Conservation (phyloP, 30 jellyfish, hydroid and myxozoan genomes). For the Mastigias papua region DNA sequence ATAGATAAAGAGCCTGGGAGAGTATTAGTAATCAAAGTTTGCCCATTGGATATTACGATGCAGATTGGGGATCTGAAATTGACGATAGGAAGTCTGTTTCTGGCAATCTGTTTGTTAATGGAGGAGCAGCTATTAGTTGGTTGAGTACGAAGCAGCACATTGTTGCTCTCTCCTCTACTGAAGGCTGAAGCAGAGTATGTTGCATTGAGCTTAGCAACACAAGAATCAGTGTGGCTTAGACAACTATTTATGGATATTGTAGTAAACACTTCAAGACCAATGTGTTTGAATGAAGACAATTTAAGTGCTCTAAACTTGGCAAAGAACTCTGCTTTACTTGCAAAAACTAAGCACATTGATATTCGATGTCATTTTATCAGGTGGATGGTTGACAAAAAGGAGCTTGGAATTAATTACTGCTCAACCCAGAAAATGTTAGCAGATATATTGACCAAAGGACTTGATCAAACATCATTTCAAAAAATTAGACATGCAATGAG, state of each 20-base stretch:
- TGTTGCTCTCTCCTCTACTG: conserved; percentile 42
- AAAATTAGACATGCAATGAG: conserved; percentile 6
- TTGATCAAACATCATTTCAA: conserved; percentile 5
- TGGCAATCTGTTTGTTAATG: conserved; percentile 26
- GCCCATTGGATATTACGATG: conserved; percentile 36
- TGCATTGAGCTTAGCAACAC: conserved; percentile 42
- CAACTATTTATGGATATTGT: neutral
- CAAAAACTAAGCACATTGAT: conserved; percentile 28
- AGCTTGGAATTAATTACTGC: neutral
- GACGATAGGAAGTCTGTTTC: conserved; percentile 19
- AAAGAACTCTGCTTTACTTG: neutral
- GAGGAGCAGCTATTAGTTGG: conserved; percentile 46
- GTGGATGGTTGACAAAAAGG: neutral
- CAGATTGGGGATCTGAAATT: conserved; percentile 43
- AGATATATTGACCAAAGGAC: conserved; percentile 27
- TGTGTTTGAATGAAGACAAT: conserved; percentile 14
- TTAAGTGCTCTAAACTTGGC: conserved; percentile 18
- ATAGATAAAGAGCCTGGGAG: neutral
- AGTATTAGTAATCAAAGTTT: conserved; percentile 1
- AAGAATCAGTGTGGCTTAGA: conserved; percentile 53
- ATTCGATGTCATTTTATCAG: conserved; percentile 17
- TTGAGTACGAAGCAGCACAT: conserved; percentile 20
- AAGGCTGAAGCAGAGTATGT: conserved; percentile 59
- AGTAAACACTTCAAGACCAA: neutral
- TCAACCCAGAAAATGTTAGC: too few species aligned